A percentile compares a stretch with the other conserved stretches of the same genome.
Evolutionary conservation across 2,113 vertebrate species (phyloP).

Genomic region (Naja naja): DNA sequence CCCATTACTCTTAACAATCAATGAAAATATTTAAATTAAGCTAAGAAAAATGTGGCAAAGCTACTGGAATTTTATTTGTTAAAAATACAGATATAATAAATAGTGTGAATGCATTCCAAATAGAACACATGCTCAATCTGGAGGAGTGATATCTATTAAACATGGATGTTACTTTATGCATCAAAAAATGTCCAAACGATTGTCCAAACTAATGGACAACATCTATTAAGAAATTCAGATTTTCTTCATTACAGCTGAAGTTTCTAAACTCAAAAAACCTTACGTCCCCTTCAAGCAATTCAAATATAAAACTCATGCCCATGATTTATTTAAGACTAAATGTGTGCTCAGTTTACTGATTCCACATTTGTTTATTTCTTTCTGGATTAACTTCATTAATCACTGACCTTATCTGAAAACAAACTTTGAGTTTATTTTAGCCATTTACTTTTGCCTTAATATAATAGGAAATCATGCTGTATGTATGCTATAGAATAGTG

Average conservation of each 20-base stretch:
- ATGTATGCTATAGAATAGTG: background rate
- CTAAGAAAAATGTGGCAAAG: background rate
- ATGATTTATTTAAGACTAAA: background rate
- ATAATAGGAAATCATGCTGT: background rate
- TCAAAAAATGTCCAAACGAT: background rate
- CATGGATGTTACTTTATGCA: background rate
- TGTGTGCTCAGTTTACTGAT: background rate
- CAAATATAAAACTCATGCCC: background rate
- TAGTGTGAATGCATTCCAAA: background rate
- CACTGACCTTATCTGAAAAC: background rate
- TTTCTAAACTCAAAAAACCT: background rate
- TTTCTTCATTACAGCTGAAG: background rate
- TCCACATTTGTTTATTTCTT: background rate
- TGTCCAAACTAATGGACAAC: background rate
- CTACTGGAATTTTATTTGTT: background rate
- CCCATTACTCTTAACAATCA: background rate
- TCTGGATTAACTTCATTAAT: background rate
- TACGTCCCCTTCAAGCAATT: background rate
- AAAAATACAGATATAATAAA: background rate
- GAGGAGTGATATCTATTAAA: background rate
- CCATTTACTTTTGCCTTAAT: background rate
- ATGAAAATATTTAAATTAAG: background rate
- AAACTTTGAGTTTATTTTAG: background rate
- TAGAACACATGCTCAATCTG: background rate
- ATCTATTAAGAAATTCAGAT: background rate